These are phyloP conservation scores for Crocidura indochinensis DNA, from an alignment of 2,797 vertebrate genomes.

Conservation along the genomic window DNA sequence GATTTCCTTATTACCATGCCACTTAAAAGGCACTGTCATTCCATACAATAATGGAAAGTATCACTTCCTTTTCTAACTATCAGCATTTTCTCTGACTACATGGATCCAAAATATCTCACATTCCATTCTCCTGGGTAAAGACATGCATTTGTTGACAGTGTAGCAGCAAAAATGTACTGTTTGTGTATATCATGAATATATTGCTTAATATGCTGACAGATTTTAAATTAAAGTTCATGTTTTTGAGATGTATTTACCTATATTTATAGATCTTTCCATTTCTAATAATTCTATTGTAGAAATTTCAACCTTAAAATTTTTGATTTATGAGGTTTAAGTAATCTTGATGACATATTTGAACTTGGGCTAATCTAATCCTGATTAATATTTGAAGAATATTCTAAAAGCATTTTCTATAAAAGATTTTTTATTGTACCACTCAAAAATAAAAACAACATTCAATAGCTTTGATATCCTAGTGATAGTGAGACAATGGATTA, in stretches of 20 bases:
- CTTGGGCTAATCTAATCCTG: slow-evolving; percentile 26
- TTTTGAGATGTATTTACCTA: slow-evolving; percentile 28
- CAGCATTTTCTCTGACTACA: slow-evolving; percentile 67
- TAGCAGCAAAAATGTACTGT: not conserved
- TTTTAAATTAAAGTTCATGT: not conserved
- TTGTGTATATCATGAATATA: not conserved
- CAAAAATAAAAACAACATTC: slow-evolving; percentile 41
- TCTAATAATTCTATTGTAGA: not conserved
- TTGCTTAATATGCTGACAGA: not conserved
- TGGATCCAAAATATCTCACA: slow-evolving; percentile 18
- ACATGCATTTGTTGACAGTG: slow-evolving; percentile 27
- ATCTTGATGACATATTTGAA: not conserved
- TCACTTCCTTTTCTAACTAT: slow-evolving; percentile 52
- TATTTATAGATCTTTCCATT: not conserved
- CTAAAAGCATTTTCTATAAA: slow-evolving; percentile 55
- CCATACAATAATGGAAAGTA: not conserved
- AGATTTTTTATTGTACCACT: slow-evolving; percentile 12
- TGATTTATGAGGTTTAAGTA: slow-evolving; percentile 1
- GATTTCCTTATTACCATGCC: not conserved
- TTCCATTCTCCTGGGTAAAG: slow-evolving; percentile 12
- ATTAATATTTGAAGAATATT: slow-evolving; percentile 34
- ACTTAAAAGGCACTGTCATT: slow-evolving; percentile 34
- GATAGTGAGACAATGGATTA: not conserved
- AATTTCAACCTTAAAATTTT: not conserved
- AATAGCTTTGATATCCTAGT: slow-evolving; percentile 15